Percentiles rank a stretch among this genome's conserved stretches.
phyloP scores from a whole-genome alignment of 2,888 invertebrate genomes.

The Lasioglossum figueresi region DNA sequence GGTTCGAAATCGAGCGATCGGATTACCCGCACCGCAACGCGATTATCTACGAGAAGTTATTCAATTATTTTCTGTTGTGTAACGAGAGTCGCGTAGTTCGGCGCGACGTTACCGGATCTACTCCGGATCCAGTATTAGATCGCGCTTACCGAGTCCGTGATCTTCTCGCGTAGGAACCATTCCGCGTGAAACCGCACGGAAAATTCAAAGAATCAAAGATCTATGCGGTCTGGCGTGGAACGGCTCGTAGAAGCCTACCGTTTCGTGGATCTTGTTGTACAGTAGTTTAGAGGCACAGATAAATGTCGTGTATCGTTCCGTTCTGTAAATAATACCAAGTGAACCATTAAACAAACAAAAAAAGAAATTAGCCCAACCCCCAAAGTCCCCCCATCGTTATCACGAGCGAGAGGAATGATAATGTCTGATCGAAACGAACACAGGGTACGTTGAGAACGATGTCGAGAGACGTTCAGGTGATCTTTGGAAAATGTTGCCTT shows the following conservation, averaged over 20 bases:
- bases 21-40: conserved; percentile 6
- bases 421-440: conserved; percentile 25
- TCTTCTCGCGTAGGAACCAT: conserved; percentile 46
- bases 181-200: not conserved
- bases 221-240: not conserved
- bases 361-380: not conserved
- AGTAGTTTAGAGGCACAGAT: conserved; percentile 64
- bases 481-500: conserved; percentile 46
- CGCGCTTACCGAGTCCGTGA: conserved; percentile 33
- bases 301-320: conserved; percentile 56
- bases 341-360: conserved; percentile 13
- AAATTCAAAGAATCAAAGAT: not conserved
- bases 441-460: conserved; percentile 50
- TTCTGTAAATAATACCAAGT: conserved; percentile 62
- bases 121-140: conserved; percentile 55
- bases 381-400: conserved; percentile 19
- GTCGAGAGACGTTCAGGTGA: conserved; percentile 31
- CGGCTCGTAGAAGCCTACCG: conserved; percentile 33
- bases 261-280: conserved; percentile 67
- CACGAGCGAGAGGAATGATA: conserved; percentile 6
- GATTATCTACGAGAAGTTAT: not conserved
- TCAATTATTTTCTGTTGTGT: not conserved
- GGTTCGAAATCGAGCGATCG: not conserved
- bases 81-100: conserved; percentile 32
- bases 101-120: conserved; percentile 45